These are phyloP conservation scores for Furcifer pardalis DNA, from an alignment of 2,797 vertebrate species.

Conservation along the genomic window DNA sequence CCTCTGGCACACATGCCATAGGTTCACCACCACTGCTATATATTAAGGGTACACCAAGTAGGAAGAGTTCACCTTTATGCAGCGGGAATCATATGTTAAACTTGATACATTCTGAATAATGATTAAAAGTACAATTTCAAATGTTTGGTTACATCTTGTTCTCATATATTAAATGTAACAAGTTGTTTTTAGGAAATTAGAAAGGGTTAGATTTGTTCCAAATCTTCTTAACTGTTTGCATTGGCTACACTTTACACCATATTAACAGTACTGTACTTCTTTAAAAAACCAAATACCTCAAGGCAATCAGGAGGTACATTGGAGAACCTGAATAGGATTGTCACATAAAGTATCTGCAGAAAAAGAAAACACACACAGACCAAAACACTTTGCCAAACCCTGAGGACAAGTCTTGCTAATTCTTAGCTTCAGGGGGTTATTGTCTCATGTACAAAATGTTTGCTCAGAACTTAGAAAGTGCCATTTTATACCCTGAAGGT, in stretches of 20 bases:
- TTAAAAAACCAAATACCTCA: neutral
- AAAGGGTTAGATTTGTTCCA: neutral
- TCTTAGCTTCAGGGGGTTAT: constrained; percentile 32
- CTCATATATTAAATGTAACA: neutral
- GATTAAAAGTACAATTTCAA: too few species aligned
- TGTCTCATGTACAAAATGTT: constrained; percentile 31
- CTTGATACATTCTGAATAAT: too few species aligned
- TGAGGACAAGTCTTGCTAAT: constrained; percentile 8
- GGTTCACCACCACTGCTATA: too few species aligned
- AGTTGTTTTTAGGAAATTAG: neutral
- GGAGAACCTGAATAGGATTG: neutral
- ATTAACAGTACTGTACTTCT: neutral
- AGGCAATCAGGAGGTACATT: neutral
- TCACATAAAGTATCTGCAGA: neutral
- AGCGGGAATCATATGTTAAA: too few species aligned
- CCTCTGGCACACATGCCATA: too few species aligned
- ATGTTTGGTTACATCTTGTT: too few species aligned
- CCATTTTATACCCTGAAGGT: constrained; percentile 24
- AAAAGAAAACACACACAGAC: neutral
- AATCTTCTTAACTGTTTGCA: neutral
- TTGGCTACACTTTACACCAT: neutral
- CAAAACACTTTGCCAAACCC: neutral
- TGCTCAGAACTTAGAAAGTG: constrained; percentile 27
- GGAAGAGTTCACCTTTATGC: too few species aligned
- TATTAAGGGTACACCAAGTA: too few species aligned